phyloP scores from a whole-genome alignment of 2,797 vertebrate species.

The Huso huso region DNA sequence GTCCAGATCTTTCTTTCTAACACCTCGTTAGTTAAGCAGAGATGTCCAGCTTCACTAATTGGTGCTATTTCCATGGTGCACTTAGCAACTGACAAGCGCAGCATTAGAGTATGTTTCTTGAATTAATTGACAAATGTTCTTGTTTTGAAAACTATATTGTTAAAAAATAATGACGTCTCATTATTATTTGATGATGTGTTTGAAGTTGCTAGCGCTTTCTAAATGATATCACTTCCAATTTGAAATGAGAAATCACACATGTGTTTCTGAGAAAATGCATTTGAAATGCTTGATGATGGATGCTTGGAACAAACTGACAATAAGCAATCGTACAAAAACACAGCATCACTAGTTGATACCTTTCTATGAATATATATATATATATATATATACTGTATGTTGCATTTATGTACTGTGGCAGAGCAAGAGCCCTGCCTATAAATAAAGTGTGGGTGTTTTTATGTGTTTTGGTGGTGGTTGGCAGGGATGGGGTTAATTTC shows the following conservation, averaged over 20 bases:
- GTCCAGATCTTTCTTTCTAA: conserved; percentile 63
- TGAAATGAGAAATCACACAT: conserved; percentile 21
- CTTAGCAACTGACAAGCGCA: conserved; percentile 58
- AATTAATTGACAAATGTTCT: conserved; percentile 74
- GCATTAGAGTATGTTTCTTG: conserved; percentile 38
- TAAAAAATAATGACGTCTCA: conserved; percentile 62
- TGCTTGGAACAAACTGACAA: not conserved
- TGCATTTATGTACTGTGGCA: no score
- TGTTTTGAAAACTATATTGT: conserved; percentile 56
- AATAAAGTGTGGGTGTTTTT: no score
- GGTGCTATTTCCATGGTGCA: conserved; percentile 60
- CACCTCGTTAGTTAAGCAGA: conserved; percentile 59
- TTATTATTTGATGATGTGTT: conserved; percentile 60
- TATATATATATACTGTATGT: no score
- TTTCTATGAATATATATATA: no score
- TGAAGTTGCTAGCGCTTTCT: conserved; percentile 54
- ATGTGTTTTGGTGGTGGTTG: no score
- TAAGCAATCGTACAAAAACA: not conserved
- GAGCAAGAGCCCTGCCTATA: no score
- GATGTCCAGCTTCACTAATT: conserved; percentile 70
- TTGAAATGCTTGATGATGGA: not conserved
- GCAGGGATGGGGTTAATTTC: no score
- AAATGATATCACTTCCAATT: conserved; percentile 28
- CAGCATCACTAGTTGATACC: no score
- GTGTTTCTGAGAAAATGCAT: not conserved